Percentiles rank a stretch among this genome's conserved stretches.
phyloP scores from a whole-genome alignment of 2,797 vertebrate genomes.

The Amblyopsis hoosieri region DNA sequence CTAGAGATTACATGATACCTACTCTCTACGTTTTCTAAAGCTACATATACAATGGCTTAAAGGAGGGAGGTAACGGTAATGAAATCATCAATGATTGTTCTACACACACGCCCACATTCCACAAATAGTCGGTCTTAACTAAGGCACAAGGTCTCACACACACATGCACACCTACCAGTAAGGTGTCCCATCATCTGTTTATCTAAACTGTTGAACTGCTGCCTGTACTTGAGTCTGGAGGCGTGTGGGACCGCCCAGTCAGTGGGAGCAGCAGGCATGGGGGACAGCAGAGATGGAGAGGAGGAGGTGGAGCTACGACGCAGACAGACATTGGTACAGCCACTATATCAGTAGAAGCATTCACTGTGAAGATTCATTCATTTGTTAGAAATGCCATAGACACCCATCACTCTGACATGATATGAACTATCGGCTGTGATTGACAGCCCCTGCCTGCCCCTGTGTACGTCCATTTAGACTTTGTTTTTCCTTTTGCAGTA shows the following conservation, averaged over 20 bases:
- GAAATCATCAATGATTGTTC: slow-evolving; percentile 30
- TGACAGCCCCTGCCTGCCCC: no score
- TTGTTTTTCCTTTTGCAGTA: no score
- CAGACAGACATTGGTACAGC: not conserved
- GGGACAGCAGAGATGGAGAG: slow-evolving; percentile 86
- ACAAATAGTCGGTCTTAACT: slow-evolving; percentile 28
- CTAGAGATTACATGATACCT: not conserved
- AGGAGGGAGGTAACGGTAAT: slow-evolving; percentile 17
- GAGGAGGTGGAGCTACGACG: slow-evolving; percentile 86
- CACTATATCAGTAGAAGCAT: slow-evolving; percentile 35
- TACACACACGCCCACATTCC: slow-evolving; percentile 46
- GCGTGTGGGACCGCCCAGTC: slow-evolving; percentile 97
- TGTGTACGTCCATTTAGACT: no score
- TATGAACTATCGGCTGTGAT: no score
- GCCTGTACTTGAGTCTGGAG: slow-evolving; percentile 93
- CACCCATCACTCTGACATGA: no score
- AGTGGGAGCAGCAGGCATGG: slow-evolving; percentile 76
- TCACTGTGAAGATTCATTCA: no score
- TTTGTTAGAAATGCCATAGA: no score
- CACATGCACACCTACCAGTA: slow-evolving; percentile 78
- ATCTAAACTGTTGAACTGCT: slow-evolving; percentile 95
- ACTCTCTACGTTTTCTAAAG: slow-evolving; percentile 28
- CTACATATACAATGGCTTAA: slow-evolving; percentile 13
- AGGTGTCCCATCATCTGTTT: slow-evolving; percentile 94
- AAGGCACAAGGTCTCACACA: slow-evolving; percentile 3